phyloP scores from a whole-genome alignment of 2,888 invertebrate species.

The Eupelmus urozonus region DNA sequence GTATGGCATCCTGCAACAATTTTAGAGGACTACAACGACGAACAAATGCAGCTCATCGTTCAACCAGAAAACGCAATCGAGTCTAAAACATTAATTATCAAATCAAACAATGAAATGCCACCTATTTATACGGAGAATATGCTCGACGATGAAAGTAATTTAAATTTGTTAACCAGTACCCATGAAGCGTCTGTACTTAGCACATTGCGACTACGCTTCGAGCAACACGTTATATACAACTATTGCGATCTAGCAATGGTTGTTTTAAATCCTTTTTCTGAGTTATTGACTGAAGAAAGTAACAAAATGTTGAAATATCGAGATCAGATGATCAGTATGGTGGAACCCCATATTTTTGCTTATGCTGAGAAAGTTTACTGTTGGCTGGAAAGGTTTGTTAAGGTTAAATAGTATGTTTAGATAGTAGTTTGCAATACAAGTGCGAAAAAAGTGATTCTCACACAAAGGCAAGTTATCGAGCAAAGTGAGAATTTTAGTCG shows the following conservation, averaged over 20 bases:
- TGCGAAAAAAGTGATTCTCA: too few species aligned
- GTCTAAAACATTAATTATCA: neutral
- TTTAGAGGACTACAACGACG: slow-evolving; percentile 6
- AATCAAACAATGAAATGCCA: neutral
- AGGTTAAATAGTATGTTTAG: neutral
- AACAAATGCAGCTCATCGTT: neutral
- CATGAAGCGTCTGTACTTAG: slow-evolving; percentile 19
- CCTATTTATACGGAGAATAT: neutral
- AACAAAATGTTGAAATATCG: neutral
- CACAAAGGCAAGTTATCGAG: too few species aligned
- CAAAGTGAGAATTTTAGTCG: too few species aligned
- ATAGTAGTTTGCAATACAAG: too few species aligned
- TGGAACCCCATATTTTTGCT: slow-evolving; percentile 30
- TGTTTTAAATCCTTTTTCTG: slow-evolving; percentile 17
- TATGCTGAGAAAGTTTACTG: slow-evolving; percentile 11
- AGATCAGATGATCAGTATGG: neutral
- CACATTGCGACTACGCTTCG: slow-evolving; percentile 10
- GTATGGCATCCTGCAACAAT: slow-evolving; percentile 30
- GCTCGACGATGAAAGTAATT: slow-evolving; percentile 1
- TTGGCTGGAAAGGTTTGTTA: slow-evolving; percentile 35
- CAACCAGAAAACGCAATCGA: neutral
- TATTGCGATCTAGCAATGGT: slow-evolving; percentile 8
- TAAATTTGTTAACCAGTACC: neutral
- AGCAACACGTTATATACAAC: slow-evolving; percentile 10
- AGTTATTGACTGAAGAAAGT: neutral